phyloP scores from a whole-genome alignment of 2,113 vertebrate genomes.

The Anhinga rufa region DNA sequence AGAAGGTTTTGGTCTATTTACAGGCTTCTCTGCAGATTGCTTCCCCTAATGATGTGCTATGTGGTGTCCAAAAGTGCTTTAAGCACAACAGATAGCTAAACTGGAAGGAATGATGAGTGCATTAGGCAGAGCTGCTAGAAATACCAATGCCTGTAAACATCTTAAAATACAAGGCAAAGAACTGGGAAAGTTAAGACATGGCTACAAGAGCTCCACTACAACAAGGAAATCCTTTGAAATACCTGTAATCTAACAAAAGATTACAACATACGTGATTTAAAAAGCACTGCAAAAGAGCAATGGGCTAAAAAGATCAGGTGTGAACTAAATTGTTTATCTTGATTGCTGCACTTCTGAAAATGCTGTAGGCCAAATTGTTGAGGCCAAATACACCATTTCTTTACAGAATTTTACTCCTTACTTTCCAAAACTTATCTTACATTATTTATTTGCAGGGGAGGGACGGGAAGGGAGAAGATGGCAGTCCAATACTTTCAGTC shows the following conservation, averaged over 20 bases:
- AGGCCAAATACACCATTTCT: neutral
- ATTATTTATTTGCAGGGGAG: neutral
- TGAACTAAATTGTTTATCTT: neutral
- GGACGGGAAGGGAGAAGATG: neutral
- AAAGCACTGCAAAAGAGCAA: neutral
- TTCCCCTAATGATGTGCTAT: neutral
- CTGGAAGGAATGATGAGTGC: neutral
- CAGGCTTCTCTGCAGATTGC: neutral
- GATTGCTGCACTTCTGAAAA: neutral
- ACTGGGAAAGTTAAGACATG: neutral
- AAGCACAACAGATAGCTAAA: neutral
- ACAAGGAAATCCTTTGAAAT: neutral
- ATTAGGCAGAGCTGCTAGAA: neutral
- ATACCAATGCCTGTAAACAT: neutral
- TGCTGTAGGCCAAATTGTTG: too few species aligned
- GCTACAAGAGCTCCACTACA: neutral
- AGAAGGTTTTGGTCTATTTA: neutral
- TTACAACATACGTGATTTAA: neutral
- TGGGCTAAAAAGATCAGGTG: neutral
- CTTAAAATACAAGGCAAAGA: neutral
- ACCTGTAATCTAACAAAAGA: neutral
- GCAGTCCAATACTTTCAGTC: neutral
- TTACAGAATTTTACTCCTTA: neutral
- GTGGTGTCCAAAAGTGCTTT: neutral
- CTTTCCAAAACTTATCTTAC: neutral